A percentile compares a stretch with the other conserved stretches of the same genome.
These are phyloP conservation scores for Urocitellus parryii DNA, from an alignment of 2,113 vertebrate species.

Conservation along the genomic window DNA sequence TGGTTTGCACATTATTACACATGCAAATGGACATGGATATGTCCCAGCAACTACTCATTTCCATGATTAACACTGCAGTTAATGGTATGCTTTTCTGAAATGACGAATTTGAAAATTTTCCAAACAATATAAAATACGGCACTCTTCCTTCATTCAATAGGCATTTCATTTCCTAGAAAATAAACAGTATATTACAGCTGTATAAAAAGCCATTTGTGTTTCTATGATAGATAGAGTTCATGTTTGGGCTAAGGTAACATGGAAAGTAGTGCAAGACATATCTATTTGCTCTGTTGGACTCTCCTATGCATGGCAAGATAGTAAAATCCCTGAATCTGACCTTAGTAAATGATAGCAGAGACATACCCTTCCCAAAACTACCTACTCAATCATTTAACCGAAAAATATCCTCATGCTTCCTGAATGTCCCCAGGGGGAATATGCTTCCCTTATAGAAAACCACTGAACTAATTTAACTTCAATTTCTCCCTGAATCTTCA, in stretches of 20 bases:
- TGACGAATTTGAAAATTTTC: not conserved
- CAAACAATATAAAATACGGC: slow-evolving; percentile 2
- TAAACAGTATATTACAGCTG: not conserved
- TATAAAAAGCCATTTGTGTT: not conserved
- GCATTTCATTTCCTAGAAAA: slow-evolving; percentile 1
- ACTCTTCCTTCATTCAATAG: not conserved
- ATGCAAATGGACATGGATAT: not conserved
- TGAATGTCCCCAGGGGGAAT: not conserved
- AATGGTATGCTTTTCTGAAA: not conserved
- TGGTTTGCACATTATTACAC: not conserved
- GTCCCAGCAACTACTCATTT: not conserved
- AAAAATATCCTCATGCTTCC: not conserved
- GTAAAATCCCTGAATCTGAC: not conserved
- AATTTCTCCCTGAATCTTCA: not conserved
- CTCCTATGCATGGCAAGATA: not conserved
- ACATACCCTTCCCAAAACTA: not conserved
- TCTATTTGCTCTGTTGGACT: not conserved
- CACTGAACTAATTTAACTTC: not conserved
- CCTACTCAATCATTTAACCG: not conserved
- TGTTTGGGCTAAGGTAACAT: not conserved
- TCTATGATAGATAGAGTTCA: not conserved
- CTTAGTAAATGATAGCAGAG: not conserved
- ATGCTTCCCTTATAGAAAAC: not conserved
- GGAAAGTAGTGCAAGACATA: not conserved
- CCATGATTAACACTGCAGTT: not conserved